Evolutionary conservation across 2,888 invertebrate species (phyloP).

Genomic region (Eupithecia tripunctaria): DNA sequence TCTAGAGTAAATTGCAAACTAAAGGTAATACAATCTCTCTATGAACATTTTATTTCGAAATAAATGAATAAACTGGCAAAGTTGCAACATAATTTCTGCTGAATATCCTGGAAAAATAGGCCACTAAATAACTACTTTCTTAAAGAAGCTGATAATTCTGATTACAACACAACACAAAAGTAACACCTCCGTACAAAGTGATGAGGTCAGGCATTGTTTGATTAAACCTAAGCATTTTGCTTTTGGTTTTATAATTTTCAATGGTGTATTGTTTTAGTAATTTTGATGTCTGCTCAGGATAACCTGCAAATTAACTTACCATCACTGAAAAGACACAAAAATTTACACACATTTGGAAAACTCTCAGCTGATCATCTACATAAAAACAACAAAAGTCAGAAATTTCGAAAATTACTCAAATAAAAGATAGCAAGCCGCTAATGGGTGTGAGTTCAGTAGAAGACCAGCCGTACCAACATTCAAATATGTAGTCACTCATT

Average conservation of each 20-base stretch:
- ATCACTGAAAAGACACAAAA: slow-evolving; percentile 52
- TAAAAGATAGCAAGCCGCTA: slow-evolving; percentile 45
- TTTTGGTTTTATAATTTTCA: background rate
- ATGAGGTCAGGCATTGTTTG: slow-evolving; percentile 18
- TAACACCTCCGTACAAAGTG: slow-evolving; percentile 19
- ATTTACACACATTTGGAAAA: slow-evolving; percentile 48
- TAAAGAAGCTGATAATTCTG: background rate
- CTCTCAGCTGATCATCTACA: slow-evolving; percentile 68
- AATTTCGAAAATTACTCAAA: slow-evolving; percentile 47
- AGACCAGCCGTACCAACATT: slow-evolving; percentile 80
- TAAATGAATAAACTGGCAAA: background rate
- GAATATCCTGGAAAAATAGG: background rate
- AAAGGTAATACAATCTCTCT: background rate
- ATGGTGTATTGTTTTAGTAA: background rate
- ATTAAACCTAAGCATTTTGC: background rate
- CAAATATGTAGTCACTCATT: slow-evolving; percentile 78
- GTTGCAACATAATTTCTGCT: background rate
- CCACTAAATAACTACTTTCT: background rate
- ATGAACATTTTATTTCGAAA: background rate
- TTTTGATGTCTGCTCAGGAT: background rate
- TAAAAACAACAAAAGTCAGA: slow-evolving; percentile 32
- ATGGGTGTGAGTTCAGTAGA: slow-evolving; percentile 55
- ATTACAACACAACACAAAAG: slow-evolving; percentile 11
- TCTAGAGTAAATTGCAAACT: background rate
- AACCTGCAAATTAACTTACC: slow-evolving; percentile 50